A percentile compares a stretch with the other conserved stretches of the same genome.
Evolutionary conservation across 2,888 invertebrate genomes (phyloP).

Genomic region (Asteroscopus sphinx): DNA sequence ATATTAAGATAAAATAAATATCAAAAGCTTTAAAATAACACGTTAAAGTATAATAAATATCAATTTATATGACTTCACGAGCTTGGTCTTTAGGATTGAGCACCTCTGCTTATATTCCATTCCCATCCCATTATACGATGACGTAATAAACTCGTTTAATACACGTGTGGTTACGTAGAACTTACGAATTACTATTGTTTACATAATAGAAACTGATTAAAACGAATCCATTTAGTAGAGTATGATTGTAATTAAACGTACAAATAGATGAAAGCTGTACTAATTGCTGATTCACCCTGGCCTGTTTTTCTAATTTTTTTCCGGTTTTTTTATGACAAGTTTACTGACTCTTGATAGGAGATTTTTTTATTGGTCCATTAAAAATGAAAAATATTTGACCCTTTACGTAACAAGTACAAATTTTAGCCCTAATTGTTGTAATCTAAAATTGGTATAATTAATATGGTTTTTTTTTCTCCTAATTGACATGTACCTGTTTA

Average conservation of each 20-base stretch:
- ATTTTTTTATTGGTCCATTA: not conserved
- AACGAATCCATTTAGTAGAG: slow-evolving; percentile 26
- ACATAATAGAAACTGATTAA: slow-evolving; percentile 22
- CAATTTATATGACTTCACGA: slow-evolving; percentile 32
- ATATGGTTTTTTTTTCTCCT: too few relatives aligned
- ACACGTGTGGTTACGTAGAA: slow-evolving; percentile 2
- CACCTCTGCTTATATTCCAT: slow-evolving; percentile 13
- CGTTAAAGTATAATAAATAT: slow-evolving; percentile 24
- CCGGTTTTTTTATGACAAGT: not conserved
- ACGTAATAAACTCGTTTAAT: slow-evolving; percentile 11
- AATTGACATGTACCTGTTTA: too few relatives aligned
- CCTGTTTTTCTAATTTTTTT: not conserved
- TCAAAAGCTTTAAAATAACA: slow-evolving; percentile 32
- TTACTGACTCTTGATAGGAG: not conserved
- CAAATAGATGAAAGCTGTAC: slow-evolving; percentile 4
- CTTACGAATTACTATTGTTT: slow-evolving; percentile 9
- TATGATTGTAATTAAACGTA: slow-evolving; percentile 11
- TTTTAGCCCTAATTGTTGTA: too few relatives aligned
- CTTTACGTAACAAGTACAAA: too few relatives aligned
- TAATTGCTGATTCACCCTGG: slow-evolving; percentile 23
- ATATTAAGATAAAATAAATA: slow-evolving; percentile 33
- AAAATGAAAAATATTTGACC: too few relatives aligned
- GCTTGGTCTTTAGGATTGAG: slow-evolving; percentile 10
- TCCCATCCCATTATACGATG: slow-evolving; percentile 13
- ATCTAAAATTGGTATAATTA: too few relatives aligned